Evolutionary conservation across 2,888 invertebrate species (phyloP).

Genomic region (Emesis furor): DNA sequence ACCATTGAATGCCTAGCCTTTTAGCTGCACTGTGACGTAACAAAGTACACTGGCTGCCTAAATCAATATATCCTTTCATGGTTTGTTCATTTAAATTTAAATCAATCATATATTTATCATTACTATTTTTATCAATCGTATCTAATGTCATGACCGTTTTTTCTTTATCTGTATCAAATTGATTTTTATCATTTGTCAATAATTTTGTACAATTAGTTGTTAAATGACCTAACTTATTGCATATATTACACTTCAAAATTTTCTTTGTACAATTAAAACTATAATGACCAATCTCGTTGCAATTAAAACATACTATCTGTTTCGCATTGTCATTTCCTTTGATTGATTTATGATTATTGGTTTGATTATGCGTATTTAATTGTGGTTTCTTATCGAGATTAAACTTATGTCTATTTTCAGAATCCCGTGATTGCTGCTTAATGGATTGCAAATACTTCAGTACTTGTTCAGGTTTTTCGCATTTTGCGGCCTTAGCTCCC

Average conservation of each 20-base stretch:
- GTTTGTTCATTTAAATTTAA: not conserved
- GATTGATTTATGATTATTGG: not conserved
- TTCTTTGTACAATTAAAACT: conserved; percentile 26
- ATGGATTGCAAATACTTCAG: conserved; percentile 25
- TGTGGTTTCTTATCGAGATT: too few relatives aligned
- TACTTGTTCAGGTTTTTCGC: conserved; percentile 24
- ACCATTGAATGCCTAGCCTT: not conserved
- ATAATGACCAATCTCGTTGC: too few relatives aligned
- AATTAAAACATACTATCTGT: not conserved
- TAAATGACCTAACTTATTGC: conserved; percentile 28
- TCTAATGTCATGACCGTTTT: not conserved
- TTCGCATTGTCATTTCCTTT: not conserved
- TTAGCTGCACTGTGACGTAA: not conserved
- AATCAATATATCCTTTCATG: not conserved
- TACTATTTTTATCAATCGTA: not conserved
- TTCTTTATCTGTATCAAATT: not conserved
- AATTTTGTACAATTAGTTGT: conserved; percentile 19
- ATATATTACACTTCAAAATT: conserved; percentile 21
- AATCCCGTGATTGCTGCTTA: conserved; percentile 47
- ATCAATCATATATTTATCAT: not conserved
- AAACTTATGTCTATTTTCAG: conserved; percentile 16
- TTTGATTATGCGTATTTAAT: not conserved
- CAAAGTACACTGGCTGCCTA: conserved; percentile 1
- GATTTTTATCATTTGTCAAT: not conserved
- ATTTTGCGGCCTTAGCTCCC: conserved; percentile 49